A percentile compares a stretch with the other conserved stretches of the same genome.
These are phyloP conservation scores for Harmothoe impar DNA, from an alignment of 2,888 invertebrate species.

Conservation along the genomic window DNA sequence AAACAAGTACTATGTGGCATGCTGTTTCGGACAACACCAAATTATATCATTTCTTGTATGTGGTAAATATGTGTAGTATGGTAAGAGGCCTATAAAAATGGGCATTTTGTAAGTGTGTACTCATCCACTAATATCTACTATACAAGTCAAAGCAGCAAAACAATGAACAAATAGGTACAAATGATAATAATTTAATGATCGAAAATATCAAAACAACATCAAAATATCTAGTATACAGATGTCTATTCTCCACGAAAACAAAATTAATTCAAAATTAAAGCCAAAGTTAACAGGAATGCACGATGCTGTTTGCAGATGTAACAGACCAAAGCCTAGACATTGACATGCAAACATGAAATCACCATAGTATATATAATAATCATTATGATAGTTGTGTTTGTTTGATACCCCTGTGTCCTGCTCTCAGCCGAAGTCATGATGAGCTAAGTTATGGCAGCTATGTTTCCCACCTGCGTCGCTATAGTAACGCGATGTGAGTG, in stretches of 20 bases:
- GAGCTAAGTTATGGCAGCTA: slow-evolving; percentile 5
- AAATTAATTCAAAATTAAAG: slow-evolving; percentile 49
- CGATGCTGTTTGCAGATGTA: background rate
- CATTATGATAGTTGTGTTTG: background rate
- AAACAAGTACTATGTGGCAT: background rate
- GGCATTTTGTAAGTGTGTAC: background rate
- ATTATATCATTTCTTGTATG: background rate
- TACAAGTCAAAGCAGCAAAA: slow-evolving; percentile 26
- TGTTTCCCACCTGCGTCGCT: slow-evolving; percentile 4
- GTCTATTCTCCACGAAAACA: slow-evolving; percentile 34
- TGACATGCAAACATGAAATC: background rate
- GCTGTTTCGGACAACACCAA: background rate
- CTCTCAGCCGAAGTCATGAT: slow-evolving; percentile 15
- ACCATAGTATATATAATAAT: background rate
- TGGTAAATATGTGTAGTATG: background rate
- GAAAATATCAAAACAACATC: slow-evolving; percentile 60
- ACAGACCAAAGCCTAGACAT: background rate
- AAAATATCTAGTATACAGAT: slow-evolving; percentile 46
- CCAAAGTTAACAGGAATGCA: slow-evolving; percentile 34
- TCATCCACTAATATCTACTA: background rate
- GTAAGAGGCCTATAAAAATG: background rate
- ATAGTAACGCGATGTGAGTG: background rate
- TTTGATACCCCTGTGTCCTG: background rate
- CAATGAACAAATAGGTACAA: slow-evolving; percentile 30
- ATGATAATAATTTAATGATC: slow-evolving; percentile 55